Evolutionary conservation across 2,797 vertebrate species (phyloP).

Genomic region (Parauchenoglanis punctatus): DNA sequence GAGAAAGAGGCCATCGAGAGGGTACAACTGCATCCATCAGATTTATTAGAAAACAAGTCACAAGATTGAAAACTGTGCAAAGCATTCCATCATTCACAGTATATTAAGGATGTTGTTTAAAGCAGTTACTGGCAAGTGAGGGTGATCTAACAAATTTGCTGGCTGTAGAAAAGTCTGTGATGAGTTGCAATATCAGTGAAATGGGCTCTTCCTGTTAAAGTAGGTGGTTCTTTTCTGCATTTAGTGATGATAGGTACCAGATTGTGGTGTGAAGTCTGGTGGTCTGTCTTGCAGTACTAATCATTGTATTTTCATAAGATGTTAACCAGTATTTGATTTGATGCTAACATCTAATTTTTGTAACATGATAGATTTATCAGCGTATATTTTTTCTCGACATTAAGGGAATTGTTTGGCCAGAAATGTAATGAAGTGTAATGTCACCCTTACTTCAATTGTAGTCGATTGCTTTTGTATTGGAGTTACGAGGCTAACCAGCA

Average conservation of each 20-base stretch:
- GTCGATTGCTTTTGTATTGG: not conserved
- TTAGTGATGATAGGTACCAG: not conserved
- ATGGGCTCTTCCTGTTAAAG: not conserved
- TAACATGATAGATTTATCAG: not conserved
- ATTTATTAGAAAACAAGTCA: not conserved
- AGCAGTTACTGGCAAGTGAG: not conserved
- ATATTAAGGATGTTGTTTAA: not conserved
- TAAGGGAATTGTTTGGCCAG: not conserved
- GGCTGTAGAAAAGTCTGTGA: not conserved
- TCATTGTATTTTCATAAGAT: not conserved
- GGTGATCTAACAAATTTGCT: not conserved
- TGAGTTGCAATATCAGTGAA: not conserved
- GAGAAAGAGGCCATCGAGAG: constrained; percentile 82
- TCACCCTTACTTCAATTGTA: not conserved
- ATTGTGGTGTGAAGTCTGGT: not conserved
- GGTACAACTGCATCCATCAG: constrained; percentile 61
- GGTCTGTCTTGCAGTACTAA: not conserved
- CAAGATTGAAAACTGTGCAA: not conserved
- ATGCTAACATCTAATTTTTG: not conserved
- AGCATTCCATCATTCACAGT: not conserved
- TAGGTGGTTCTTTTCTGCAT: not conserved
- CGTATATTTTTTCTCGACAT: not conserved
- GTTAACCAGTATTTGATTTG: not conserved
- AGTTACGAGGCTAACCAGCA: not conserved
- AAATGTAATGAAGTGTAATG: not conserved